These are phyloP conservation scores for Cynocephalus volans DNA, from an alignment of 2,113 vertebrate species.

Conservation along the genomic window DNA sequence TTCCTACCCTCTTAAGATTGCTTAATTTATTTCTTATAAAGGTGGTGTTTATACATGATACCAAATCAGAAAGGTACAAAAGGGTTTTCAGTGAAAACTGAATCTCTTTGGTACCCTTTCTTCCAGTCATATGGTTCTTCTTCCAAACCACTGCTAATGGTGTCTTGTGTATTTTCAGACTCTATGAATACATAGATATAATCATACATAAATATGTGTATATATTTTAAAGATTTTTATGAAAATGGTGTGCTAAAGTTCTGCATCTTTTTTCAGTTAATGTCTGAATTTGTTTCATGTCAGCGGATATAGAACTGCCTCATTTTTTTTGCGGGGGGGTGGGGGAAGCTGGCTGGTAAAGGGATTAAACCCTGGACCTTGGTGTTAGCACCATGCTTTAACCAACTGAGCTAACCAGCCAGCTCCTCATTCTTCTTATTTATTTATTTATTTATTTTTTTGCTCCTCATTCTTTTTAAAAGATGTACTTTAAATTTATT, in stretches of 20 bases:
- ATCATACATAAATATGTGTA: neutral
- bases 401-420: too few species aligned
- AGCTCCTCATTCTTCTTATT: neutral
- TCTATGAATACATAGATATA: neutral
- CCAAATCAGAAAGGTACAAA: neutral
- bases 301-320: neutral
- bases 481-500: constrained; percentile 16
- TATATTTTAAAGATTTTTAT: neutral
- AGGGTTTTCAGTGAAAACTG: neutral
- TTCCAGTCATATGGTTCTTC: neutral
- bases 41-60: neutral
- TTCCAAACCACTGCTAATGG: neutral
- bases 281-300: constrained; percentile 35
- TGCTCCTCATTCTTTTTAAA: constrained; percentile 5
- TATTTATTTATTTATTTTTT: too few species aligned
- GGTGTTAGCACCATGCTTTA: too few species aligned
- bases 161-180: neutral
- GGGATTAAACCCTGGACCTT: too few species aligned
- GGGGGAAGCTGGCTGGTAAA: too few species aligned
- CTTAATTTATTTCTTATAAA: neutral
- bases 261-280: neutral
- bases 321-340: neutral
- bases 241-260: neutral
- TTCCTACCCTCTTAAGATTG: neutral
- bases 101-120: neutral